Evolutionary conservation across 2,888 invertebrate genomes (phyloP).

Genomic region (Notodonta ziczac): DNA sequence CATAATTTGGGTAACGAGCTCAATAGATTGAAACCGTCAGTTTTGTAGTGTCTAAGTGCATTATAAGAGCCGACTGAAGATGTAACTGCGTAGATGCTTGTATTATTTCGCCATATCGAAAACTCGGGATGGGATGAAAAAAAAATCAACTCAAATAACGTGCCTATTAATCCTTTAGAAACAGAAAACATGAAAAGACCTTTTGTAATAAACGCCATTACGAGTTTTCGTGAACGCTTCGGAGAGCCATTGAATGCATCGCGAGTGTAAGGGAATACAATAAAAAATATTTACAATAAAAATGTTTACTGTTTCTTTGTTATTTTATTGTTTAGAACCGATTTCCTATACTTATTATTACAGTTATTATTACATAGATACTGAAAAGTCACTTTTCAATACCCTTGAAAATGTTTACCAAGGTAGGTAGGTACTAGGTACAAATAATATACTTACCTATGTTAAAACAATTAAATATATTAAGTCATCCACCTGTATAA

Average conservation of each 20-base stretch:
- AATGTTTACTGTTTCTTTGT: conserved; percentile 80
- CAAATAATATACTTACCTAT: too few species aligned
- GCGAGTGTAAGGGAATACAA: conserved; percentile 78
- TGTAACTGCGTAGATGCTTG: conserved; percentile 56
- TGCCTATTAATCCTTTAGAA: conserved; percentile 47
- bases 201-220: conserved; percentile 40
- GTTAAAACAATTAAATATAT: too few species aligned
- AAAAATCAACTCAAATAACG: conserved; percentile 38
- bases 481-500: too few species aligned
- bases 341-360: background rate
- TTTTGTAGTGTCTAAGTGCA: conserved; percentile 63
- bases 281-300: conserved; percentile 83
- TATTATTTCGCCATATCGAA: conserved; percentile 57
- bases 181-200: conserved; percentile 15
- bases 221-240: conserved; percentile 61
- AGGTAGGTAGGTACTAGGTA: too few species aligned
- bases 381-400: too few species aligned
- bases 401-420: too few species aligned
- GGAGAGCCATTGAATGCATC: conserved; percentile 66
- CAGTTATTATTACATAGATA: background rate
- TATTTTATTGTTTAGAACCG: conserved; percentile 62
- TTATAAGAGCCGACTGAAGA: conserved; percentile 73
- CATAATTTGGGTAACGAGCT: conserved; percentile 43
- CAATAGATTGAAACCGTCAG: conserved; percentile 54
- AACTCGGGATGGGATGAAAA: conserved; percentile 58